Percentiles rank a stretch among this genome's conserved stretches.
Conservation (phyloP, 1,140 invertebrate species). For the Streblospio benedicti region DNA sequence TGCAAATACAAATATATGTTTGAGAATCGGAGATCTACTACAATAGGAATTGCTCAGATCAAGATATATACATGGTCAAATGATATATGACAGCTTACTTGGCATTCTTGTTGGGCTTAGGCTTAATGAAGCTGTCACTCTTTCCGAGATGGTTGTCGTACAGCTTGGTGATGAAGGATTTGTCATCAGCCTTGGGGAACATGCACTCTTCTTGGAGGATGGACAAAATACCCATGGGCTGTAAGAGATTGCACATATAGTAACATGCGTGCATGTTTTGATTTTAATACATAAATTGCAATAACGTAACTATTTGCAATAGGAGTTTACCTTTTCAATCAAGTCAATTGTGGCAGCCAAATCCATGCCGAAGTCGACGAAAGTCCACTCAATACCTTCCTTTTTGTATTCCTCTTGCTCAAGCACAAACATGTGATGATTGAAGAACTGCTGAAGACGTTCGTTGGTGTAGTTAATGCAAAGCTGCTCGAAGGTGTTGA, state of each 20-base stretch:
- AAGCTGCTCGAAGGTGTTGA: slow-evolving; percentile 98
- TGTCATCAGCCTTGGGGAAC: slow-evolving; percentile 99
- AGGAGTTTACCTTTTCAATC: slow-evolving; percentile 94
- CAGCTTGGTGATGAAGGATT: slow-evolving; percentile 93
- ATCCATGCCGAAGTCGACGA: slow-evolving; percentile 99
- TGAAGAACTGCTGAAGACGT: slow-evolving; percentile 99
- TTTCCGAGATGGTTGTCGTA: slow-evolving; percentile 98
- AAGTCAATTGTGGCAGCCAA: slow-evolving; percentile 96
- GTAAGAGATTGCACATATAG: too few relatives aligned
- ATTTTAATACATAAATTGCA: too few relatives aligned
- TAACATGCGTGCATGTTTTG: too few relatives aligned
- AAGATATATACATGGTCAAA: too few relatives aligned
- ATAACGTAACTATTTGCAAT: too few relatives aligned
- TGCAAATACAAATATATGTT: too few relatives aligned
- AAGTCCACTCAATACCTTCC: slow-evolving; percentile 96
- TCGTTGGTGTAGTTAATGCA: slow-evolving; percentile 99
- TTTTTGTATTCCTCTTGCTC: slow-evolving; percentile 99
- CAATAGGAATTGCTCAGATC: too few relatives aligned
- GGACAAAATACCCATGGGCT: slow-evolving; percentile 99
- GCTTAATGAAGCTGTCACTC: slow-evolving; percentile 92
- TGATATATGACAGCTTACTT: too few relatives aligned
- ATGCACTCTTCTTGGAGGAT: slow-evolving; percentile 99
- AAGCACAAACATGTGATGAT: slow-evolving; percentile 99
- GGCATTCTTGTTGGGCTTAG: slow-evolving; percentile 79
- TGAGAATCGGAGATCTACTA: too few relatives aligned